Conservation (phyloP, 2,113 vertebrate species). For the Puma concolor region DNA sequence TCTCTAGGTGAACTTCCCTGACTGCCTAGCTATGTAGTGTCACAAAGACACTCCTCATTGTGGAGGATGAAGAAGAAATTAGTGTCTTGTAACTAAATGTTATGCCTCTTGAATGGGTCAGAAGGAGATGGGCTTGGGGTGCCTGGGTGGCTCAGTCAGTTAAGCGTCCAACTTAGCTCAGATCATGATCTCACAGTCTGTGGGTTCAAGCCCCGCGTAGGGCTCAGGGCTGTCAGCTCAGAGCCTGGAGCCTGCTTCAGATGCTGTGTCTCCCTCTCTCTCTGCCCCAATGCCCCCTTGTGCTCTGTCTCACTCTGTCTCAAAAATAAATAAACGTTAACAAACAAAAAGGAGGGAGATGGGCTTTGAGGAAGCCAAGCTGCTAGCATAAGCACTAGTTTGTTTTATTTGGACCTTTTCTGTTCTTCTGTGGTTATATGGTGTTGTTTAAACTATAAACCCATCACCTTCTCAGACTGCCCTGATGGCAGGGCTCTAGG, state of each 20-base stretch:
- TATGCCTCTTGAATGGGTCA: not conserved
- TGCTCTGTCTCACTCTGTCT: too few species aligned
- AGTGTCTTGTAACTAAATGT: not conserved
- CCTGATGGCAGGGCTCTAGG: not conserved
- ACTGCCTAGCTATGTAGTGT: not conserved
- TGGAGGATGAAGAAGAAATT: not conserved
- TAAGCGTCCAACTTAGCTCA: too few species aligned
- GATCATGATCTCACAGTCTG: too few species aligned
- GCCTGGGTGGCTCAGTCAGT: too few species aligned
- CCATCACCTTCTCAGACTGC: not conserved
- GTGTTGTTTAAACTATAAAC: not conserved
- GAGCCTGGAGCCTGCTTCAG: too few species aligned
- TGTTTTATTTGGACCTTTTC: not conserved
- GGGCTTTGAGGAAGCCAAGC: not conserved
- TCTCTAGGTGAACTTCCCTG: not conserved
- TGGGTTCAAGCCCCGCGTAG: too few species aligned
- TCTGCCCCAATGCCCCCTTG: too few species aligned
- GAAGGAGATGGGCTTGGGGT: not conserved
- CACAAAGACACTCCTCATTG: not conserved
- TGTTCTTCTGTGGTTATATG: not conserved
- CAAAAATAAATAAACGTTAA: too few species aligned
- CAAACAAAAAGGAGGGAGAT: not conserved
- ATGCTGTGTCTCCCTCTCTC: too few species aligned
- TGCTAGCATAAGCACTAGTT: not conserved
- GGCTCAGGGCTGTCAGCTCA: too few species aligned